Percentiles rank a stretch among this genome's conserved stretches.
phyloP scores from a whole-genome alignment of 2,797 vertebrate genomes.

The Chrysolophus pictus region DNA sequence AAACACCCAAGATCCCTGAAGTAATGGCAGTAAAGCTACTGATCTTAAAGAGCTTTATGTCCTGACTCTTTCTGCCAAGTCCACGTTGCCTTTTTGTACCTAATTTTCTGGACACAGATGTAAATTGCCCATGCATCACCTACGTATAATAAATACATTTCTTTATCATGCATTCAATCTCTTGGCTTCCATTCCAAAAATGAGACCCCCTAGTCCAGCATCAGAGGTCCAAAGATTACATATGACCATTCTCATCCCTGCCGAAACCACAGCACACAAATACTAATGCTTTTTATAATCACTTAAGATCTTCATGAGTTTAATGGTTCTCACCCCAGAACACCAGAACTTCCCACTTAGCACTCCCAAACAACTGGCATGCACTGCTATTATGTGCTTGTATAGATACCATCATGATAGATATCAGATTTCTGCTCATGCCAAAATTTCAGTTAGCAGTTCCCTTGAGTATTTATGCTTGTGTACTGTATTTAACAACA shows the following conservation, averaged over 20 bases:
- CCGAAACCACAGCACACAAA: background rate
- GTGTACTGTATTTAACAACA: conserved; percentile 69
- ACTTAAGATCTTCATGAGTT: background rate
- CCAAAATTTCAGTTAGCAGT: conserved; percentile 60
- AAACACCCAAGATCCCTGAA: background rate
- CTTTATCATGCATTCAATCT: background rate
- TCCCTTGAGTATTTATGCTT: conserved; percentile 66
- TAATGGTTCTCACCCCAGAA: conserved; percentile 17
- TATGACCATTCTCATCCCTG: background rate
- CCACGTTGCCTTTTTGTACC: background rate
- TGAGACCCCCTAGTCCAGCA: background rate
- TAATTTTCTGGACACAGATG: background rate
- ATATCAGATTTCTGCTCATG: conserved; percentile 50
- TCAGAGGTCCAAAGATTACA: background rate
- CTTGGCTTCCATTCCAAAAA: background rate
- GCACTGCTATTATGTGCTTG: conserved; percentile 44
- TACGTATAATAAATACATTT: background rate
- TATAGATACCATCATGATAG: conserved; percentile 3
- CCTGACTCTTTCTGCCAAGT: background rate
- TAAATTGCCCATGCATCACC: background rate
- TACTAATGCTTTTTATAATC: background rate
- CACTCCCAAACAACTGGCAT: conserved; percentile 24
- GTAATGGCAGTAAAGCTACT: background rate
- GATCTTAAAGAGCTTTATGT: background rate
- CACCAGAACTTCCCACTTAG: background rate